phyloP scores from a whole-genome alignment of 2,888 invertebrate species.

The Cyclophora punctaria region DNA sequence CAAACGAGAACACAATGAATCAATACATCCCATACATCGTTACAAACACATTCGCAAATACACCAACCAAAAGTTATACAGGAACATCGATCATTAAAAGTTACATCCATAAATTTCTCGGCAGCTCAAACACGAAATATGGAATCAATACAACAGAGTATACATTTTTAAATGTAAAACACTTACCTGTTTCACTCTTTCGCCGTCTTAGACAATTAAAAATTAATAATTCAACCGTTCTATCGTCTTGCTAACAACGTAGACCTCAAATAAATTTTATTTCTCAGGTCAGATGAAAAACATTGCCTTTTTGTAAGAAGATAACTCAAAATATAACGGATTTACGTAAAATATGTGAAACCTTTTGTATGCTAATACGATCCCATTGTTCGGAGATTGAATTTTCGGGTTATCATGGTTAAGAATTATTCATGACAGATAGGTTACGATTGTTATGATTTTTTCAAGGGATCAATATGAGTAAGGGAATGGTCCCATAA shows the following conservation, averaged over 20 bases:
- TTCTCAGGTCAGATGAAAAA: conserved; percentile 54
- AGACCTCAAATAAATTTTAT: conserved; percentile 51
- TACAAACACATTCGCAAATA: conserved; percentile 17
- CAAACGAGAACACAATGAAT: conserved; percentile 24
- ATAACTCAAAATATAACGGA: conserved; percentile 72
- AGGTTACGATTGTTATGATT: conserved; percentile 51
- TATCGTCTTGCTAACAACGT: conserved; percentile 33
- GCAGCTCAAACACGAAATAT: background rate
- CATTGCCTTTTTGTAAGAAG: conserved; percentile 59
- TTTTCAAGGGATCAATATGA: conserved; percentile 25
- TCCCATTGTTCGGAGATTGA: conserved; percentile 73
- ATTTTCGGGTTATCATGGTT: conserved; percentile 68
- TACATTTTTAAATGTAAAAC: conserved; percentile 3
- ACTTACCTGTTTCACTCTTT: conserved; percentile 1
- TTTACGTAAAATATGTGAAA: conserved; percentile 73
- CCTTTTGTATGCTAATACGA: conserved; percentile 74
- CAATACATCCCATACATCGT: conserved; percentile 25
- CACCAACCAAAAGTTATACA: conserved; percentile 12
- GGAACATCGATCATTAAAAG: conserved; percentile 12
- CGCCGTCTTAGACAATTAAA: conserved; percentile 23
- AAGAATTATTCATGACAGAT: conserved; percentile 69
- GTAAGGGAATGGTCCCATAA: background rate
- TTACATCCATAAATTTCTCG: conserved; percentile 7
- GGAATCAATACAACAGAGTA: background rate
- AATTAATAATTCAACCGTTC: conserved; percentile 35